Evolutionary conservation across 1,140 invertebrate genomes (phyloP).

Genomic region (Rhizoglyphus robini): DNA sequence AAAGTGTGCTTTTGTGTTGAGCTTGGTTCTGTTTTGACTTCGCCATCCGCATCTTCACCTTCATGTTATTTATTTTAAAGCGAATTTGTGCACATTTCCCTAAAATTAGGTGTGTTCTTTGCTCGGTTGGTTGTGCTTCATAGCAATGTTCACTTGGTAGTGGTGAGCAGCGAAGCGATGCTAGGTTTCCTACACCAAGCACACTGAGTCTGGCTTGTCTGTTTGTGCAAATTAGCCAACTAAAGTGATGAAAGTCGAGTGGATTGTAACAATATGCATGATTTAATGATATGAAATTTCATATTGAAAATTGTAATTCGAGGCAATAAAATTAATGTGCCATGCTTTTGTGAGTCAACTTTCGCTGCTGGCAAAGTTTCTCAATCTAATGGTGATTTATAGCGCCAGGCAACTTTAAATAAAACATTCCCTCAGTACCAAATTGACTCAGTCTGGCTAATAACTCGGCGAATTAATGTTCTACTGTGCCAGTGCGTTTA

Average conservation of each 20-base stretch:
- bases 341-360: too few species aligned
- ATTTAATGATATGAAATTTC: neutral
- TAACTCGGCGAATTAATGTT: too few species aligned
- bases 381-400: too few species aligned
- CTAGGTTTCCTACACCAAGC: neutral
- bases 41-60: neutral
- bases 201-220: neutral
- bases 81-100: neutral
- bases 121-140: too few species aligned
- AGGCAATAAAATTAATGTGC: neutral
- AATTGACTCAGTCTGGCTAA: too few species aligned
- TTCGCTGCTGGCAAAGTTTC: too few species aligned
- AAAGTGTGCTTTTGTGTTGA: neutral
- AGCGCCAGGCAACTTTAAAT: too few species aligned
- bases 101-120: conserved; percentile 7
- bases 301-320: neutral
- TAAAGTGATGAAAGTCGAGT: conserved; percentile 10
- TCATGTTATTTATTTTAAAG: conserved; percentile 9
- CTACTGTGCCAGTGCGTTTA: too few species aligned
- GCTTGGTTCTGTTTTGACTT: neutral
- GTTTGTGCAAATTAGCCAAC: neutral
- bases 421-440: too few species aligned
- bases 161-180: neutral
- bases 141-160: too few species aligned
- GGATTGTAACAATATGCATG: conserved; percentile 3